Evolutionary conservation across 2,113 vertebrate genomes (phyloP).

Genomic region (Phocoena sinus): DNA sequence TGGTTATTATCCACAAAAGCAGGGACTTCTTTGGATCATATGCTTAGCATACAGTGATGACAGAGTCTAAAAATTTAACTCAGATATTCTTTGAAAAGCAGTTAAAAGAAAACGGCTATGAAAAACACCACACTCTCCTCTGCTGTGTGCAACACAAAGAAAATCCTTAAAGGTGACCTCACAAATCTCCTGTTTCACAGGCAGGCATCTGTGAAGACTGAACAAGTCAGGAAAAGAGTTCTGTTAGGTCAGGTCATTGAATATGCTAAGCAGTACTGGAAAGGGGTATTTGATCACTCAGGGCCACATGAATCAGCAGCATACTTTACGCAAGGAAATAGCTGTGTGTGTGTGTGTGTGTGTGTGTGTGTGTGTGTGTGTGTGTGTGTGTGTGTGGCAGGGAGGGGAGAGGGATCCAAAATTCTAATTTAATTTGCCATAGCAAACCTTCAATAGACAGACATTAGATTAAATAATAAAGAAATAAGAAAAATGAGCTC

Average conservation of each 20-base stretch:
- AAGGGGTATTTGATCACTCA: not conserved
- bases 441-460: not conserved
- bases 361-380: not conserved
- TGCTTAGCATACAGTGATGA: not conserved
- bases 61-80: not conserved
- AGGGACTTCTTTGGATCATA: not conserved
- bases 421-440: not conserved
- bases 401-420: not conserved
- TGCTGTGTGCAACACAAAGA: not conserved
- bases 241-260: not conserved
- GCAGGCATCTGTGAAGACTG: not conserved
- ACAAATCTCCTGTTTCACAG: not conserved
- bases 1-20: not conserved
- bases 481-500: not conserved
- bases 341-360: not conserved
- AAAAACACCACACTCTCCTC: not conserved
- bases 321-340: not conserved
- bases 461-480: not conserved
- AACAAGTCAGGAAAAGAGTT: not conserved
- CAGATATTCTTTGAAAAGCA: not conserved
- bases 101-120: not conserved
- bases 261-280: not conserved
- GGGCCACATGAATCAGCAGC: not conserved
- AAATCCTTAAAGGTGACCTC: slow-evolving; percentile 3
- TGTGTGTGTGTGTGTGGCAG: not conserved